A percentile compares a stretch with the other conserved stretches of the same genome.
Evolutionary conservation across 2,113 vertebrate species (phyloP).

Genomic region (Mungos mungo): DNA sequence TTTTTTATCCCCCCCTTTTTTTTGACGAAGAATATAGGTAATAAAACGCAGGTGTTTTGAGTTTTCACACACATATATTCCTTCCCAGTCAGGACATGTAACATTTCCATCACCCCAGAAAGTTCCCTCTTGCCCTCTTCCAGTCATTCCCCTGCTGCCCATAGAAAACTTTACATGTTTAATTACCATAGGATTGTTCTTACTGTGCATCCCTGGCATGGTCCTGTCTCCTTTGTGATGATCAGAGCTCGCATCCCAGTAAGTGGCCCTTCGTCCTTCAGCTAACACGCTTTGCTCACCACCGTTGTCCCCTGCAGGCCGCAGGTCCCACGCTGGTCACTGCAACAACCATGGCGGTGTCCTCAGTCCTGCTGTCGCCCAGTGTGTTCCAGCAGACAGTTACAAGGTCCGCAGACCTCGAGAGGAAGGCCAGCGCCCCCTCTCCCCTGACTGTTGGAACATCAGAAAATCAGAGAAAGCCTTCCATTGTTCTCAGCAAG

Average conservation of each 20-base stretch:
- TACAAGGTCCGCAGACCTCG: constrained; percentile 85
- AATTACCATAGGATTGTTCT: neutral
- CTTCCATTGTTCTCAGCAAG: constrained; percentile 88
- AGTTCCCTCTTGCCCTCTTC: neutral
- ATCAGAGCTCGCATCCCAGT: neutral
- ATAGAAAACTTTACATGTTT: neutral
- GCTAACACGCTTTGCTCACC: neutral
- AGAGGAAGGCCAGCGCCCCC: constrained; percentile 83
- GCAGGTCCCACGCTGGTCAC: constrained; percentile 85
- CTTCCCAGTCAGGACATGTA: neutral
- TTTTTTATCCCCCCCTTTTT: neutral
- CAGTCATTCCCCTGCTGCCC: neutral
- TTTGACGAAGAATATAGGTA: neutral
- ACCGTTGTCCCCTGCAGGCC: constrained; percentile 79
- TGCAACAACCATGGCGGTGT: constrained; percentile 80
- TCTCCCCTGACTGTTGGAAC: constrained; percentile 82
- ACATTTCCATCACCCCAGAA: neutral
- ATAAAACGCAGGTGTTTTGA: neutral
- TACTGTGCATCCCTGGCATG: neutral
- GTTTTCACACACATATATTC: neutral
- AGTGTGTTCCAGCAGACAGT: constrained; percentile 94
- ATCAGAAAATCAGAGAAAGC: constrained; percentile 82
- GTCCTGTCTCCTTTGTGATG: neutral
- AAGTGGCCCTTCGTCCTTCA: neutral
- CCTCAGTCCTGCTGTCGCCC: constrained; percentile 93